Conservation (phyloP, 37 sponge, comb jelly and placozoan genomes). For the Theonella swinhoei region DNA sequence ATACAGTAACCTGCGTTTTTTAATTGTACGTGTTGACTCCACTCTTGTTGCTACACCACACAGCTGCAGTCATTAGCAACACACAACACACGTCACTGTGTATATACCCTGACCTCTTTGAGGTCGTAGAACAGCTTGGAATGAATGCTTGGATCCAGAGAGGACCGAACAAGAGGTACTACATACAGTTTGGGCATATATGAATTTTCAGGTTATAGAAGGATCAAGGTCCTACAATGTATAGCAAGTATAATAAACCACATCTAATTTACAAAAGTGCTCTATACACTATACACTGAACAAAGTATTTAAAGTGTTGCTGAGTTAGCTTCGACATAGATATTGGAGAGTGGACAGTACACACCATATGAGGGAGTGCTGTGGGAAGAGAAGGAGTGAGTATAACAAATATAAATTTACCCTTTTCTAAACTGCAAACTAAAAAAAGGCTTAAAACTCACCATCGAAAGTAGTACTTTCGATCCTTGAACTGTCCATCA, state of each 20-base stretch:
- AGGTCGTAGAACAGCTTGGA: conserved; percentile 61
- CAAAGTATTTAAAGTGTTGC: background rate
- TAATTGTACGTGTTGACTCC: too few species aligned
- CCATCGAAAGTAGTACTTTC: conserved; percentile 61
- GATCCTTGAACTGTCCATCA: conserved; percentile 53
- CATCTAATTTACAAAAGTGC: background rate
- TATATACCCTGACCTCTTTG: conserved; percentile 57
- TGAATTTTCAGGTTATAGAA: too few species aligned
- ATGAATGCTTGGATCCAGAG: too few species aligned
- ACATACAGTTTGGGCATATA: too few species aligned
- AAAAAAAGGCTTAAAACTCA: conserved; percentile 5
- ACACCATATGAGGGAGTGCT: conserved; percentile 45
- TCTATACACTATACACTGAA: background rate
- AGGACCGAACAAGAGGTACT: too few species aligned
- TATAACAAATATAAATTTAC: too few species aligned
- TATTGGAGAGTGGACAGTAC: conserved; percentile 36
- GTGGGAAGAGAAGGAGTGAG: background rate
- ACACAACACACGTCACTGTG: background rate
- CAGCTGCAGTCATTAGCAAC: conserved; percentile 25
- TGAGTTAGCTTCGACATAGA: conserved; percentile 16
- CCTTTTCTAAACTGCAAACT: background rate
- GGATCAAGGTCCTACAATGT: too few species aligned
- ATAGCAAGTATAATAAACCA: too few species aligned
- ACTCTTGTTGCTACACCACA: conserved; percentile 28
- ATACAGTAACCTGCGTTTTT: conserved; percentile 26